Base-by-base conservation (phyloP, 2,113 vertebrate species). In the Sakesphorus luctuosus region DNA sequence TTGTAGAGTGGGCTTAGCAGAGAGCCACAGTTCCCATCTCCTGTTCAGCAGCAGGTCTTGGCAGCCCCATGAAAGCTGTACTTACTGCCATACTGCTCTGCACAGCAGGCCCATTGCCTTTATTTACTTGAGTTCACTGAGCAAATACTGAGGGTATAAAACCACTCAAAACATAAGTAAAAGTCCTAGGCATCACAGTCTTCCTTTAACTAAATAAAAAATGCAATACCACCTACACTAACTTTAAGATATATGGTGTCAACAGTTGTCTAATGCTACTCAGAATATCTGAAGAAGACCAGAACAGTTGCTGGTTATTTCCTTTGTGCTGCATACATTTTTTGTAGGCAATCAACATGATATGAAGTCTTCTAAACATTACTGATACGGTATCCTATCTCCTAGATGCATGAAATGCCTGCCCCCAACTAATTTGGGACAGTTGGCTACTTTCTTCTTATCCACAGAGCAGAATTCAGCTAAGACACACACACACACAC, bases 61-160 rank as follows among this genome's bases (percentile, higher is more conserved):
- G 38, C 52, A 83, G 44, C 50, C 31, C 61, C 5, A 1, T 1
- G 20, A 36, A 44, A 78, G 18, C 29, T 1, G 0, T 7, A 4
- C 19, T 62, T 2, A 2, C 18, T 59, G 29, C 29, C 1, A 2
- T 9, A 11, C 23, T 6, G 15, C 47, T n/a, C 35, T 15, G 67
- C 35, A 8, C 4, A 43, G 35, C 38, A 52, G 11, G 13, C 19
- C 17, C 10, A 7, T 23, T 69, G 67, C 55, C 33, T 80, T 73
- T 29, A 65, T 26, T 55, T n/a, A 65, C 23, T 18, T 55, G 47
- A 66, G 23, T 49, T 77, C 35, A 47, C 10, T 5, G 10, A 69
- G 38, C 8, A 91, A 86, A 83, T 65, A 52, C 0, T 53, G 50
- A 80, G 29, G 28, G 49, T 87, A 61, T 36, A 74, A 76, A 86